A percentile compares a stretch with the other conserved stretches of the same genome.
Conservation (phyloP, 1,140 invertebrate genomes). For the Pseudomyrmex sp. region DNA sequence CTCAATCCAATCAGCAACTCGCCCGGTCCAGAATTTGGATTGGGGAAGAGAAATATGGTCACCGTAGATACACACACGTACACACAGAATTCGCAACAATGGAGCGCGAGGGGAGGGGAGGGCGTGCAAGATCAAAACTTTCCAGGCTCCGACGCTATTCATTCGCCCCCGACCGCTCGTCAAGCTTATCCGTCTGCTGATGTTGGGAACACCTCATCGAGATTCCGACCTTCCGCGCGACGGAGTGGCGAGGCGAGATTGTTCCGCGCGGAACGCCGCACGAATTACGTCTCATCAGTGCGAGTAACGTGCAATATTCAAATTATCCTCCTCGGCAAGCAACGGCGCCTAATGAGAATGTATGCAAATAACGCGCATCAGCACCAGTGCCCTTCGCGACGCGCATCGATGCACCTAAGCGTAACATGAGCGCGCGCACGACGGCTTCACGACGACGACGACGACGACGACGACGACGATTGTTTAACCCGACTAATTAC, state of each 20-base stretch:
- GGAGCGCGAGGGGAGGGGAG: background rate
- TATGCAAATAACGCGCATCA: conserved; percentile 79
- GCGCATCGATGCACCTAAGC: conserved; percentile 50
- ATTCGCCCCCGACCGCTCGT: conserved; percentile 57
- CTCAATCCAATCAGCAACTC: conserved; percentile 33
- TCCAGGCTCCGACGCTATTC: conserved; percentile 66
- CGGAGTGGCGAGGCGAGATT: conserved; percentile 65
- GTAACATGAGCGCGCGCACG: conserved; percentile 16
- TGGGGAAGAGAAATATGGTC: conserved; percentile 33
- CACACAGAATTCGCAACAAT: conserved; percentile 62
- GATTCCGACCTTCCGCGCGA: conserved; percentile 68
- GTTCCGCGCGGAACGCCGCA: conserved; percentile 73
- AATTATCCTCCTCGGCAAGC: conserved; percentile 67
- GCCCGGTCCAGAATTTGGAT: conserved; percentile 16
- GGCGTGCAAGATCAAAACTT: conserved; percentile 72
- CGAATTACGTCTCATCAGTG: conserved; percentile 82
- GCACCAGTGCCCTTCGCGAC: background rate
- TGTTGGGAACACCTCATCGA: conserved; percentile 78
- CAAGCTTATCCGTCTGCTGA: conserved; percentile 68
- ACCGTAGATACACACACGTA: conserved; percentile 49
- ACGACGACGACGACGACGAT: conserved; percentile 32
- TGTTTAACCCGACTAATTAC: conserved; percentile 71
- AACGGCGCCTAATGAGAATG: conserved; percentile 78
- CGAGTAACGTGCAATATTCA: conserved; percentile 82
- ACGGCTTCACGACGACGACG: background rate